Evolutionary conservation across 2,113 vertebrate species (phyloP).

Genomic region (Ramphastos sulfuratus): DNA sequence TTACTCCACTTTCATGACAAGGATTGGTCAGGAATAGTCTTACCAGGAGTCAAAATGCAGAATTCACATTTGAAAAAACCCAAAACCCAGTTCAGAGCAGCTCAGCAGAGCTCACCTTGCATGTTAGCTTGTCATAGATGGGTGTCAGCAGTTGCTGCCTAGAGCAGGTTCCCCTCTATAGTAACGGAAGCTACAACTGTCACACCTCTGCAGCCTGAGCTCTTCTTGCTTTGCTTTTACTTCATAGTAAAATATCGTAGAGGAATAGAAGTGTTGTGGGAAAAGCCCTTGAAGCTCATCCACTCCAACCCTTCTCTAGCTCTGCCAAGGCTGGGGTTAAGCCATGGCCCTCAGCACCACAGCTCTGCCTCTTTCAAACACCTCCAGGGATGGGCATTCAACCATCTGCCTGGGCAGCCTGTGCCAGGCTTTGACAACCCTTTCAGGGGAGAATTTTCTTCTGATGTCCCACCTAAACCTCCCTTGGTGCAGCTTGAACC

Average conservation of each 20-base stretch:
- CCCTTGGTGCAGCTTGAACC: no score
- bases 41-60: neutral
- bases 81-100: neutral
- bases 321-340: no score
- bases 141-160: neutral
- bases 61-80: neutral
- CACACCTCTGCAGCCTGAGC: neutral
- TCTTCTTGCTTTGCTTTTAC: neutral
- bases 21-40: neutral
- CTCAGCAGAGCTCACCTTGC: neutral
- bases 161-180: neutral
- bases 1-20: neutral
- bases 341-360: no score
- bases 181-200: neutral
- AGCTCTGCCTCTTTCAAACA: no score
- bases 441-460: no score
- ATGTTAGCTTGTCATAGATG: neutral
- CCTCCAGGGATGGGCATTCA: no score
- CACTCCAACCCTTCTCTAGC: no score
- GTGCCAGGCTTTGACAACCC: no score
- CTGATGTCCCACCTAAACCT: no score
- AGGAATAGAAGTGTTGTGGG: no score
- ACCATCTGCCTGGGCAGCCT: no score
- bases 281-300: no score
- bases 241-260: neutral